Percentiles rank a stretch among this genome's conserved stretches.
These are phyloP conservation scores for Cygnus buccinator DNA, from an alignment of 2,113 vertebrate species.

Conservation along the genomic window DNA sequence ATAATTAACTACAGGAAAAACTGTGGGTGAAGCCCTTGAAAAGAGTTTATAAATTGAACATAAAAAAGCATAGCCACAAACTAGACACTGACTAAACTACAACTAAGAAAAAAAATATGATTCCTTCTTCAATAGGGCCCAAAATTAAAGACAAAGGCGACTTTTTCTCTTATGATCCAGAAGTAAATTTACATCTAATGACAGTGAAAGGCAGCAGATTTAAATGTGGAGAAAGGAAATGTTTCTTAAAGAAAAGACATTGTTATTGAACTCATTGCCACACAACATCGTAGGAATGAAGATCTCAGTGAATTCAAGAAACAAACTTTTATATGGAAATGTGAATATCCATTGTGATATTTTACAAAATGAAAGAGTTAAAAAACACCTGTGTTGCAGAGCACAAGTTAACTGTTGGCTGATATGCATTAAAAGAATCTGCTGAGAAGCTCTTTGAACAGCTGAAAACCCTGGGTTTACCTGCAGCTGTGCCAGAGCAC, in stretches of 20 bases:
- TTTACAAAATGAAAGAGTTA: not conserved
- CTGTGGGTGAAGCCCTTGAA: not conserved
- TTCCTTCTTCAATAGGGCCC: not conserved
- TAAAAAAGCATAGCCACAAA: not conserved
- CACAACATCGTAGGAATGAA: not conserved
- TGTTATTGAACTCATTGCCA: not conserved
- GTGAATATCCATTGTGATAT: not conserved
- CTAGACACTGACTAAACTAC: not conserved
- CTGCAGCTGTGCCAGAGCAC: not conserved
- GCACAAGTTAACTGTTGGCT: not conserved
- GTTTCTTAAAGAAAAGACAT: not conserved
- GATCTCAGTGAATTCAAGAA: not conserved
- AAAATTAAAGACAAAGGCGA: not conserved
- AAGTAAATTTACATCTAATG: not conserved
- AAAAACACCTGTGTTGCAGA: not conserved
- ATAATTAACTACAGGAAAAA: slow-evolving; percentile 9
- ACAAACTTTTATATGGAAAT: not conserved
- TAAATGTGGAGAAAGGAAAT: not conserved
- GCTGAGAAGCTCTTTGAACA: not conserved
- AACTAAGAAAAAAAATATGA: not conserved
- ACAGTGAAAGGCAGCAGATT: not conserved
- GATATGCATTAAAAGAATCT: not conserved
- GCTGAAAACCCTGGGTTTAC: not conserved
- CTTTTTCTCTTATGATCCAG: not conserved
- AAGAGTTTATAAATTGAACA: not conserved